Evolutionary conservation across 2,888 invertebrate species (phyloP).

Genomic region (Sturmia bella): DNA sequence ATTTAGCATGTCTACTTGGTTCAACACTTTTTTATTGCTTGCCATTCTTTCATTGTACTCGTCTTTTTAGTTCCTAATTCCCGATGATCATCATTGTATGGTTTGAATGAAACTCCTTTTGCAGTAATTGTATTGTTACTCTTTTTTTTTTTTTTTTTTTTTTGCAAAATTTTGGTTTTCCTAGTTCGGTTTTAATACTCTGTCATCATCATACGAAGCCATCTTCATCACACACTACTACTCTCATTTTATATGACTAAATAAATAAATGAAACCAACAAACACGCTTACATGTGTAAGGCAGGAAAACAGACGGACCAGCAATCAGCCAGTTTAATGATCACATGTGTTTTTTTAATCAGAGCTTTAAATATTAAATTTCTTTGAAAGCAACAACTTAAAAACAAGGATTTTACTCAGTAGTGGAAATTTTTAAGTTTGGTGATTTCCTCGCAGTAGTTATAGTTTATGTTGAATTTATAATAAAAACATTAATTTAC

Average conservation of each 20-base stretch:
- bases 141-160: slow-evolving; percentile 34
- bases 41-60: not conserved
- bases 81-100: slow-evolving; percentile 35
- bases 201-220: slow-evolving; percentile 55
- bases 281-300: not conserved
- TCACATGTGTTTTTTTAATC: not conserved
- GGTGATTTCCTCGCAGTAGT: no score
- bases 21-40: slow-evolving; percentile 66
- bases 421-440: no score
- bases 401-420: no score
- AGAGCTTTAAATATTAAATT: slow-evolving; percentile 19
- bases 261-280: slow-evolving; percentile 45
- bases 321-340: not conserved
- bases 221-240: slow-evolving; percentile 33
- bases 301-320: not conserved
- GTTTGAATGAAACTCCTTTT: slow-evolving; percentile 39
- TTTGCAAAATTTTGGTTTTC: slow-evolving; percentile 27
- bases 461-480: no score
- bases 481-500: no score
- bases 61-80: slow-evolving; percentile 36
- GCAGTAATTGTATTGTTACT: slow-evolving; percentile 55
- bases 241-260: slow-evolving; percentile 44
- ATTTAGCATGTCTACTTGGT: slow-evolving; percentile 72
- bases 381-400: not conserved
- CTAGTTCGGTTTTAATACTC: slow-evolving; percentile 37